Base-by-base conservation (phyloP, 2,113 vertebrate genomes). In the Hipposideros armiger region DNA sequence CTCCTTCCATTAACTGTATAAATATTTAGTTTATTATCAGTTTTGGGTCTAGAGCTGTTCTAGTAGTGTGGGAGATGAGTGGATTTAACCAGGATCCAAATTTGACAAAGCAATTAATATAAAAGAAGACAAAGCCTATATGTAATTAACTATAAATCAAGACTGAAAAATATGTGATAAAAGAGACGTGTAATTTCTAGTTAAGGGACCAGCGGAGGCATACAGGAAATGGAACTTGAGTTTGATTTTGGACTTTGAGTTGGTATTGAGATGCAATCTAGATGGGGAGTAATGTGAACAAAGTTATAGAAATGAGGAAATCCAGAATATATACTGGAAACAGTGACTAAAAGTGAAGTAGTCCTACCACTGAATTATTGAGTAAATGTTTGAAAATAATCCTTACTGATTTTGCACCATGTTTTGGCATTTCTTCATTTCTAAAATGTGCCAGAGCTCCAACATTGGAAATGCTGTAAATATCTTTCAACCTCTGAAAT, bases 401-500 rank as follows among this genome's bases (percentile, higher is more conserved):
- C 24, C 4, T 76, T 50, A 58, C 13, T 15, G 45, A 82, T 78
- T 83, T 77, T 62, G 30, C 66, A 86, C 7, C 28, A 26, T 28
- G 10, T 95, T 94, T 77, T 93, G 42, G 24, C 36, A 92, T 82
- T 94, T 94, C 36, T 84, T 90, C 28, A n/a, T 86, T 95, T 72
- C 54, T 30, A 36, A 62, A 91, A 56, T 40, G 22, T 74, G 15
- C 26, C 17, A 60, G 17, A 67, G 72, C 40, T 81, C 8, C 73
- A 45, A 73, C 28, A 81, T 7, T 66, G 30, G 36, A 78, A 92
- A 56, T 86, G 1, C 0, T 30, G 3, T 64, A 40, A 14, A 26
- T 89, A 4, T 54, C 24, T 87, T 94, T 87, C 32, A 82, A 24
- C n/a, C 2, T 86, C 64, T 86, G 58, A 67, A 67, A 67, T 88